Base-by-base conservation (phyloP, 2,113 vertebrate species). In the Charina bottae region DNA sequence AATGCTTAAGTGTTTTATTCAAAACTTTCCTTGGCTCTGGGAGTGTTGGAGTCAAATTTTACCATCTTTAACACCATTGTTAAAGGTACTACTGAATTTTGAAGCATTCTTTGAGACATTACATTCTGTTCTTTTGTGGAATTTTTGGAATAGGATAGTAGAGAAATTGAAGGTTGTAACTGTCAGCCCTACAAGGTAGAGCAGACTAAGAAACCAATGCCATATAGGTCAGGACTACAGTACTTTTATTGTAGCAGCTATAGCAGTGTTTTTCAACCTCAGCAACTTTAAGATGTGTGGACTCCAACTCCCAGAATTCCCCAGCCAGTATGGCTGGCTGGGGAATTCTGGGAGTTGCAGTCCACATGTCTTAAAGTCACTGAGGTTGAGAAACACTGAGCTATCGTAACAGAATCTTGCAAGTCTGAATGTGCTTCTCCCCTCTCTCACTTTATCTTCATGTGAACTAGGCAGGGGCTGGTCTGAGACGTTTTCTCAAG, bases 41-140 rank as follows among this genome's bases (percentile, higher is more conserved):
- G 21, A 55, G 2, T 46, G 78, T 59, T 93, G 37, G 56, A 90
- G 64, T 88, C 15, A 87, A 53, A 0, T 92, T 33, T 13, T 87
- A 92, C 58, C 53, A 59, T 90, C 94, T 90, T 85, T 94, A n/a
- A 84, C 33, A 15, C 2, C 26, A 0, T 2, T 53, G 26, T 56
- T 23, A 28, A 62, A 0, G 0, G 1, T 37, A 42, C 88, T 64
- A 12, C 84, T 8, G 8, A 92, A 33, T 17, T 49, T 24, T 59
- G 23, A 1, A 33, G 6, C 23, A 33, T 4, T 49, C 24, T 42
- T 24, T 59, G 33, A 2, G 37, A 3, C 19, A 23, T 4, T 89
- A 6, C 2, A 42, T 93, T 94, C 90, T 72, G 24, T 64, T 87
- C 26, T 83, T 93, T 60, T 85, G 10, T 21, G 87, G 6, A 10